phyloP scores from a whole-genome alignment of 2,888 invertebrate genomes.

The Nemurella pictetii region DNA sequence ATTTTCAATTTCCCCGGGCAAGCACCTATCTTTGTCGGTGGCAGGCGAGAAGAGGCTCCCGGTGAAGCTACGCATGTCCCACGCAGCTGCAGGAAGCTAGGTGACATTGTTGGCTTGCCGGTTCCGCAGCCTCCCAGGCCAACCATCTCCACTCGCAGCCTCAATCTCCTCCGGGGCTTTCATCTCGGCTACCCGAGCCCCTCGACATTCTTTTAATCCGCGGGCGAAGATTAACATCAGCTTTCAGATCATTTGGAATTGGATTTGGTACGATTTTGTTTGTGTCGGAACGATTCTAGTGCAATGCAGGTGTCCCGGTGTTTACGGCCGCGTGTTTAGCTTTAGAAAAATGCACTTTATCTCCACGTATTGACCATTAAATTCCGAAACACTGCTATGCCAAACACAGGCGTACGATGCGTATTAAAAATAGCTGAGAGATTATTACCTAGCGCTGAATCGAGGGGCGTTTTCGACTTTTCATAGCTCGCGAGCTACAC shows the following conservation, averaged over 20 bases:
- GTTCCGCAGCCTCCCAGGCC: not conserved
- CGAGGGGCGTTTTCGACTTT: not conserved
- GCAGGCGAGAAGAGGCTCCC: too few relatives aligned
- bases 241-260: not conserved
- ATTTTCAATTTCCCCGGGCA: slow-evolving; percentile 18
- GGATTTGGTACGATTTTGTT: not conserved
- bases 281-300: not conserved
- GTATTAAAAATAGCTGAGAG: not conserved
- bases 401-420: not conserved
- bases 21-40: slow-evolving; percentile 21
- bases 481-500: not conserved
- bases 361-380: not conserved
- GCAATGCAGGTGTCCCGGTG: not conserved
- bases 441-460: not conserved
- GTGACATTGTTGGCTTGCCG: slow-evolving; percentile 2
- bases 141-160: too few relatives aligned
- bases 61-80: too few relatives aligned
- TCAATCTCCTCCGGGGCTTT: not conserved
- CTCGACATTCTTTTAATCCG: not conserved
- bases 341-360: not conserved
- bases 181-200: not conserved
- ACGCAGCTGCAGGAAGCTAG: slow-evolving; percentile 26
- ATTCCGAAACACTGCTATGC: not conserved
- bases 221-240: not conserved
- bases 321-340: not conserved